phyloP scores from a whole-genome alignment of 2,888 invertebrate species.

The Lasius platythorax region DNA sequence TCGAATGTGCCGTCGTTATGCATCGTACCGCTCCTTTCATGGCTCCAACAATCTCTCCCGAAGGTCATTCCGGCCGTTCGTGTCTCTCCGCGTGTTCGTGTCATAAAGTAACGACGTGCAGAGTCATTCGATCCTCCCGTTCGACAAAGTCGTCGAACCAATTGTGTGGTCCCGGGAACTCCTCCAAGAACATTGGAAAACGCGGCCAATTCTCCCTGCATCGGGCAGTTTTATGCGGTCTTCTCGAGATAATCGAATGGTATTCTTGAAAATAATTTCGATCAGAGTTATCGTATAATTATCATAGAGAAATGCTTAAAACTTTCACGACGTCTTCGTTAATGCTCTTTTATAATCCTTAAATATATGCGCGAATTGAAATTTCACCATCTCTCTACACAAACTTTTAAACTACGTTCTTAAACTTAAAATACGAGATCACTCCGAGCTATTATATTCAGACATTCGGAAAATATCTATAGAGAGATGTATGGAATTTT shows the following conservation, averaged over 20 bases:
- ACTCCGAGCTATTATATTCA: not conserved
- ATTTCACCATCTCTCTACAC: not conserved
- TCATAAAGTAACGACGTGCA: constrained; percentile 58
- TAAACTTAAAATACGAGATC: not conserved
- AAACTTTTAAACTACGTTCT: not conserved
- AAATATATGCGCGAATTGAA: not conserved
- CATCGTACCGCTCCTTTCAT: constrained; percentile 18
- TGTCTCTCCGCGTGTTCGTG: constrained; percentile 49
- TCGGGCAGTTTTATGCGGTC: constrained; percentile 45
- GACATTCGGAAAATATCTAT: not conserved
- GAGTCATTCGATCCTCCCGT: constrained; percentile 39
- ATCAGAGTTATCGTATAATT: constrained; percentile 21
- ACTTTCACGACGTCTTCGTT: constrained; percentile 1
- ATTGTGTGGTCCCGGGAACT: constrained; percentile 40
- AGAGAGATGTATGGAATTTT: not conserved
- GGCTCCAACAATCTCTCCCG: constrained; percentile 10
- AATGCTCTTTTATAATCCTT: not conserved
- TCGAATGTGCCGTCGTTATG: constrained; percentile 34
- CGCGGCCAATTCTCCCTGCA: constrained; percentile 37
- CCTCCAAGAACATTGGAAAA: constrained; percentile 43
- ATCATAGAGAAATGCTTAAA: not conserved
- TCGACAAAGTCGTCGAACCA: constrained; percentile 44
- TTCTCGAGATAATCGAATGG: constrained; percentile 48
- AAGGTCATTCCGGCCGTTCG: constrained; percentile 34
- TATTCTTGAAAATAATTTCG: constrained; percentile 39